A percentile compares a stretch with the other conserved stretches of the same genome.
Conservation (phyloP, 1,140 invertebrate species). For the Zeugodacus cucurbitae region DNA sequence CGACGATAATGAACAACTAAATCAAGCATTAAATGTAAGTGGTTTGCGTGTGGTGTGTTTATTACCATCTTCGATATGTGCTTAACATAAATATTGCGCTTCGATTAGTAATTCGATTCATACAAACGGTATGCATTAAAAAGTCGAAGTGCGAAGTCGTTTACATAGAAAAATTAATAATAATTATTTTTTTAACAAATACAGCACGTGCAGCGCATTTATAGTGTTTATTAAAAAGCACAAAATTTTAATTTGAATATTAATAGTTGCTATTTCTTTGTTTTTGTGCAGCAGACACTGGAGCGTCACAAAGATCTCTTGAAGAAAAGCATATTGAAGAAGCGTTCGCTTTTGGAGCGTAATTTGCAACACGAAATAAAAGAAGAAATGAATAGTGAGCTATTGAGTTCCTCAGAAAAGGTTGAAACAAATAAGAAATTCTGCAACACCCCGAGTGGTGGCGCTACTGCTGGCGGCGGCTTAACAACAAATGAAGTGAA, state of each 20-base stretch:
- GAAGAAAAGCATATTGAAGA: constrained; percentile 94
- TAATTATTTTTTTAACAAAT: neutral
- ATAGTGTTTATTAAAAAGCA: neutral
- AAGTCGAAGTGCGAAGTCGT: neutral
- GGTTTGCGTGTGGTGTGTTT: neutral
- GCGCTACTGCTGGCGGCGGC: neutral
- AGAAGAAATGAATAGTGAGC: constrained; percentile 75
- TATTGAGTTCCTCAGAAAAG: constrained; percentile 12
- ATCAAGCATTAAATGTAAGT: constrained; percentile 37
- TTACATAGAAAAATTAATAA: neutral
- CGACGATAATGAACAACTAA: constrained; percentile 11
- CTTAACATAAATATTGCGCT: neutral
- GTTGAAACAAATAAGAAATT: constrained; percentile 31
- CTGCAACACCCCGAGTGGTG: neutral
- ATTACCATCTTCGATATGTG: neutral
- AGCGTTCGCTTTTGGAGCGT: constrained; percentile 88
- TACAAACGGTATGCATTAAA: neutral
- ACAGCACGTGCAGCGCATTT: neutral
- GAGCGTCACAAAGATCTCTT: constrained; percentile 85
- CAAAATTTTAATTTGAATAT: neutral
- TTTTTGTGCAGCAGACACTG: constrained; percentile 45
- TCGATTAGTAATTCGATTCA: neutral
- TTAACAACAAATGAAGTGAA: constrained; percentile 27
- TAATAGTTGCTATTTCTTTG: no score
- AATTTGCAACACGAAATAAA: constrained; percentile 90